Percentiles rank a stretch among this genome's conserved stretches.
Evolutionary conservation across 2,113 vertebrate genomes (phyloP).

Genomic region (Neogale vison): DNA sequence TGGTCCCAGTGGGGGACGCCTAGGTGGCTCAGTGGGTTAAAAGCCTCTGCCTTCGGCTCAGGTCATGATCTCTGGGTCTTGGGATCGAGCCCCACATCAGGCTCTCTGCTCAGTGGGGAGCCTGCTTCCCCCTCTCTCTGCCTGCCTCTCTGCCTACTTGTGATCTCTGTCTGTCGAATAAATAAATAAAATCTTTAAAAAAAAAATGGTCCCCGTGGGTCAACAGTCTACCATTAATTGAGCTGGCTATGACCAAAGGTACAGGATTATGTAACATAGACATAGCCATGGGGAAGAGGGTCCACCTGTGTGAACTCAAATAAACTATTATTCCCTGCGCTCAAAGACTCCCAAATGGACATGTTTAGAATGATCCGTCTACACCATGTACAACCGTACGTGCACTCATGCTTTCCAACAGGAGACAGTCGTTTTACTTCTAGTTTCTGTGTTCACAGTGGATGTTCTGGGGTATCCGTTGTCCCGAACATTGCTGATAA

Average conservation of each 20-base stretch:
- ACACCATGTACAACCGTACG: not conserved
- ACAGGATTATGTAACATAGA: not conserved
- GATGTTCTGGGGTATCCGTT: not conserved
- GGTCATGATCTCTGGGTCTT: too few relatives aligned
- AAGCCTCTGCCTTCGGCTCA: too few relatives aligned
- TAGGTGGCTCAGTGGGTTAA: too few relatives aligned
- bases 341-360: not conserved
- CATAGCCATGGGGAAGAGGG: accelerated
- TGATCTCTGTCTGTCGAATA: too few relatives aligned
- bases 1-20: accelerated
- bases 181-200: too few relatives aligned
- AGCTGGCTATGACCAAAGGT: not conserved
- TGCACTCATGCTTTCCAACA: not conserved
- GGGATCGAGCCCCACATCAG: too few relatives aligned
- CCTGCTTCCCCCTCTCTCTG: too few relatives aligned
- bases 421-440: not conserved
- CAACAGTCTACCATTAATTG: not conserved
- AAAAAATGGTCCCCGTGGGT: not conserved
- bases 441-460: not conserved
- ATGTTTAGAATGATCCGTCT: not conserved
- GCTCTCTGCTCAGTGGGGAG: too few relatives aligned
- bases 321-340: not conserved
- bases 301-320: not conserved
- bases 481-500: not conserved
- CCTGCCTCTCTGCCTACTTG: too few relatives aligned